These are phyloP conservation scores for Metalampra italica DNA, from an alignment of 2,888 invertebrate species.

Conservation along the genomic window DNA sequence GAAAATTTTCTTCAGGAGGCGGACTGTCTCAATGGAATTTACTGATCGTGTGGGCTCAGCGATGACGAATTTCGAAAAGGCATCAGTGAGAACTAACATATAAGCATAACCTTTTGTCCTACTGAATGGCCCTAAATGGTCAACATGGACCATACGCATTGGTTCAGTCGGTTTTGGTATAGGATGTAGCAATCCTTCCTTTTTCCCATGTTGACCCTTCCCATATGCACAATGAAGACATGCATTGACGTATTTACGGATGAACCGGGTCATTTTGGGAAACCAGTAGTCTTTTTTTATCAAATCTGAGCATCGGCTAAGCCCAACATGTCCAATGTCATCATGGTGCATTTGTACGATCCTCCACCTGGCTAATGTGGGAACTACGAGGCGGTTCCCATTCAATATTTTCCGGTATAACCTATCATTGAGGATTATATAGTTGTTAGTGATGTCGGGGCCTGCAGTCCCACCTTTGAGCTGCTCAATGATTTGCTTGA, in stretches of 20 bases:
- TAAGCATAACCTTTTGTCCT: neutral
- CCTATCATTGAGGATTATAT: neutral
- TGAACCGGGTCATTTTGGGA: neutral
- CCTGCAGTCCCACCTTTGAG: neutral
- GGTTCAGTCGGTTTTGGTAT: neutral
- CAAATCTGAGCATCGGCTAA: neutral
- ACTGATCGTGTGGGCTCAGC: neutral
- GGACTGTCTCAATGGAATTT: neutral
- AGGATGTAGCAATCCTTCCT: neutral
- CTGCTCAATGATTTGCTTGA: neutral
- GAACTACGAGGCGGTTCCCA: neutral
- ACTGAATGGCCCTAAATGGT: neutral
- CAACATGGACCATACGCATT: neutral
- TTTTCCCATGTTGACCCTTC: neutral
- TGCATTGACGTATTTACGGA: neutral
- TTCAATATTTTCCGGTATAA: neutral
- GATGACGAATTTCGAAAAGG: neutral
- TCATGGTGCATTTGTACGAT: slow-evolving; percentile 2
- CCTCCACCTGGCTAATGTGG: neutral
- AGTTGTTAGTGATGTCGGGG: neutral
- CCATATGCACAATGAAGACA: neutral
- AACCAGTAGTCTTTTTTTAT: slow-evolving; percentile 2
- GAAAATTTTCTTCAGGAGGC: neutral
- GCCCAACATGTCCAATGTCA: neutral
- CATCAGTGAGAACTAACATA: neutral